Base-by-base conservation (phyloP, 2,113 vertebrate species). In the Prinia subflava region DNA sequence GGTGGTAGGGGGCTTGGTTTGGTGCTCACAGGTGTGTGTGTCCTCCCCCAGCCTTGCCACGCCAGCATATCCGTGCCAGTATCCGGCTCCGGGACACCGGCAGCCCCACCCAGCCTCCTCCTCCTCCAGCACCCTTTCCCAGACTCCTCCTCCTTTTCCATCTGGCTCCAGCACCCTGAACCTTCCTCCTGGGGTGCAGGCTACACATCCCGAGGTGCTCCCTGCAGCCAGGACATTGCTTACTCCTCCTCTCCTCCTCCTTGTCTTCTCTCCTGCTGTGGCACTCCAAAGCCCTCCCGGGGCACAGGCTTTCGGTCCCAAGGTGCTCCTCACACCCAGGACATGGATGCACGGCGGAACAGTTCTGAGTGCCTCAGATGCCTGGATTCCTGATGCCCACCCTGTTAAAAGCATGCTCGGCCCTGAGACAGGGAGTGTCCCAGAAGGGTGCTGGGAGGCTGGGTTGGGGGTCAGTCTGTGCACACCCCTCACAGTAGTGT, bases 1-100 rank as follows among this genome's bases (percentile, higher is more conserved):
- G 31, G 25, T n/a, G 56, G 15, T 9, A 76, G 44, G 21, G 28
- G 24, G 6, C 59, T 83, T 80, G 15, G 50, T 55, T 81, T 13
- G 3, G 46, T 89, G 59, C 18, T 75, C 6, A 1, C 46, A 1
- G 24, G n/a, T 11, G 41, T 55, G 42, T 68, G 78, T 76, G 71
- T 56, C 41, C 79, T 83, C 49, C 41, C 42, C 35, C 30, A 60
- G n/a, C 60, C 73, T 37, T 83, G 92, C 94, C 91, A 92, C 65
- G 49, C 49, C 84, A 65, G 53, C 90, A 97, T 81, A 98, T 98
- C 98, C 97, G 97, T 96, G 86, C 96, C 73, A 70, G 87, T 86
- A 97, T 98, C 98, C 98, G 96, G 96, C 97, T 98, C 94, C 90
- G 20, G 85, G 42, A 93, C 90, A 86, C 49, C 1, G 0, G 39